phyloP scores from a whole-genome alignment of 1,140 invertebrate genomes.

The Zaprionus africanus region DNA sequence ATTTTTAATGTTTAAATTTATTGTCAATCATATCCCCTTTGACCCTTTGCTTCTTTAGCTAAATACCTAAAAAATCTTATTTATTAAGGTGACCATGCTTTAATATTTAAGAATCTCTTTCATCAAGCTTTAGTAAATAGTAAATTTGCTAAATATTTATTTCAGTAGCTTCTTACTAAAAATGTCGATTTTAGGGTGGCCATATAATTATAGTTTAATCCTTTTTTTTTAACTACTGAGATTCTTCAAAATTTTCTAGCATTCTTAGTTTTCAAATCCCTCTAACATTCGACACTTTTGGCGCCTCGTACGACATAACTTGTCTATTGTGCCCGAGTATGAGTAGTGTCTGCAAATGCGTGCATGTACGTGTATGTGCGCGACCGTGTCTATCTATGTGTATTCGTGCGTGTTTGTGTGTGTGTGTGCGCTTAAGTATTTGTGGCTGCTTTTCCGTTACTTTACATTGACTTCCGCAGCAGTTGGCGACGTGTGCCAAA shows the following conservation, averaged over 20 bases:
- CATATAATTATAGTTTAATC: no score
- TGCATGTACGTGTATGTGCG: constrained; percentile 15
- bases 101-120: not conserved
- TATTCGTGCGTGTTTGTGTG: not conserved
- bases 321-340: constrained; percentile 22
- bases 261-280: not conserved
- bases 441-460: constrained; percentile 71
- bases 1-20: no score
- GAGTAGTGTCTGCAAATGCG: constrained; percentile 18
- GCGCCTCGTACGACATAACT: constrained; percentile 15
- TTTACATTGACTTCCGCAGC: constrained; percentile 71
- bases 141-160: not conserved
- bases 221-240: no score
- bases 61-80: no score
- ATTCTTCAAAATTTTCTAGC: not conserved
- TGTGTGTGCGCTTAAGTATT: constrained; percentile 32
- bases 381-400: constrained; percentile 6
- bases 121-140: not conserved
- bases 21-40: no score
- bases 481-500: constrained; percentile 38
- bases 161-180: not conserved
- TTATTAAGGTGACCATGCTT: no score
- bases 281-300: constrained; percentile 3
- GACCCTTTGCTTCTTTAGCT: no score
- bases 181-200: no score